phyloP scores from a whole-genome alignment of 2,888 invertebrate species.

The Fragum sueziense region DNA sequence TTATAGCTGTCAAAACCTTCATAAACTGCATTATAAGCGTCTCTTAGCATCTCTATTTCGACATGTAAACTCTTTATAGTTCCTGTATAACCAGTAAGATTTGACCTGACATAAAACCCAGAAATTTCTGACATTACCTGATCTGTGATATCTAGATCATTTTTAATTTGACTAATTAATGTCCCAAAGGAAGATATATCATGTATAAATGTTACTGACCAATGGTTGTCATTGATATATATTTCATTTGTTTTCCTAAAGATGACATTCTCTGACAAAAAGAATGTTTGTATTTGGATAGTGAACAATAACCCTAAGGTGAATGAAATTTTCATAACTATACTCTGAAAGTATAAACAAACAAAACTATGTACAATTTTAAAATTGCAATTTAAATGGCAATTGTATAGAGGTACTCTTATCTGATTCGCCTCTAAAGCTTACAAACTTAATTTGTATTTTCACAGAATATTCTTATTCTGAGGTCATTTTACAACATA shows the following conservation, averaged over 20 bases:
- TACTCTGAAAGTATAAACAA: background rate
- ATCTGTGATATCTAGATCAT: background rate
- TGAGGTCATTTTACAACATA: background rate
- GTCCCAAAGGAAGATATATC: constrained; percentile 2
- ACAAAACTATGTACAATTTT: background rate
- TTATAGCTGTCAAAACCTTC: too few relatives aligned
- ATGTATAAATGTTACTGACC: constrained; percentile 36
- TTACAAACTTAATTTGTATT: too few relatives aligned
- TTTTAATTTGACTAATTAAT: constrained; percentile 18
- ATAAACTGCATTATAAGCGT: too few relatives aligned
- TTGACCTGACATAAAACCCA: background rate
- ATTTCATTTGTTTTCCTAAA: background rate
- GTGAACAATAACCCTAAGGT: too few relatives aligned
- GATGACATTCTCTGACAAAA: background rate
- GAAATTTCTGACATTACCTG: background rate
- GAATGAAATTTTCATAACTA: too few relatives aligned
- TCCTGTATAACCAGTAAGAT: background rate
- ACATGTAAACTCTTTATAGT: too few relatives aligned
- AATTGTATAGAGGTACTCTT: too few relatives aligned
- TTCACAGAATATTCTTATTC: too few relatives aligned
- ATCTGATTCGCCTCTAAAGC: too few relatives aligned
- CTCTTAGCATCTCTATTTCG: too few relatives aligned
- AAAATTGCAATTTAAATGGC: too few relatives aligned
- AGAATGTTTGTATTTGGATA: too few relatives aligned
- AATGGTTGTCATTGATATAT: constrained; percentile 17